Conservation (phyloP, 2,797 vertebrate genomes). For the Clamator glandarius region DNA sequence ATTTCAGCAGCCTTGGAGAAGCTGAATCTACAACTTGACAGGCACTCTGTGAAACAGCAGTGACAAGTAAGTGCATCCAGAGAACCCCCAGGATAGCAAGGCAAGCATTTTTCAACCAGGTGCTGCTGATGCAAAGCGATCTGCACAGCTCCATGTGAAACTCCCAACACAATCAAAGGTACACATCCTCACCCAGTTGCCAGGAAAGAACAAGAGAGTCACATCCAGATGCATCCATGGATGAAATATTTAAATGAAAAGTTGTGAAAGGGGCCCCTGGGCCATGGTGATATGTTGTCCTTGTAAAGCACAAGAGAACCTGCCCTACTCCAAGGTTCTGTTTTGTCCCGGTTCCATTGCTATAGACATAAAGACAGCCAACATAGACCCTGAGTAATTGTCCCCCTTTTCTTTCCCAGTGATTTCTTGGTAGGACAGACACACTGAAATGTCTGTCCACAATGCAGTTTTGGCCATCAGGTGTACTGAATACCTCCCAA, state of each 20-base stretch:
- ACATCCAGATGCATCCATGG: not conserved
- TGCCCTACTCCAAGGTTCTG: not conserved
- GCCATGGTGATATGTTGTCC: not conserved
- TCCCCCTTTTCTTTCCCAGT: not conserved
- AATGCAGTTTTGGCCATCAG: not conserved
- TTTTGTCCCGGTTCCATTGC: rapidly evolving
- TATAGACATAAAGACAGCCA: not conserved
- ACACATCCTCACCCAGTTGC: not conserved
- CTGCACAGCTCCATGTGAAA: not conserved
- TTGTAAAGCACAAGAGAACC: not conserved
- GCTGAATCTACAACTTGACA: not conserved
- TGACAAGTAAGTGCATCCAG: not conserved
- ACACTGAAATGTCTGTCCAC: not conserved
- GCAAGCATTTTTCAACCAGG: not conserved
- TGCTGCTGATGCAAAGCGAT: not conserved
- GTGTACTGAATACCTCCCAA: not conserved
- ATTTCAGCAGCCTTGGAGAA: not conserved
- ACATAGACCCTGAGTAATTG: not conserved
- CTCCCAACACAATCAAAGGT: not conserved
- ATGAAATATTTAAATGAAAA: not conserved
- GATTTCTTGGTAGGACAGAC: not conserved
- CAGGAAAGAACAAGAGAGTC: not conserved
- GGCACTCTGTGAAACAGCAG: not conserved
- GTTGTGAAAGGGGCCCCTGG: not conserved
- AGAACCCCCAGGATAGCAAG: not conserved